Evolutionary conservation across 1,140 invertebrate species (phyloP).

Genomic region (Penaeus chinensis): DNA sequence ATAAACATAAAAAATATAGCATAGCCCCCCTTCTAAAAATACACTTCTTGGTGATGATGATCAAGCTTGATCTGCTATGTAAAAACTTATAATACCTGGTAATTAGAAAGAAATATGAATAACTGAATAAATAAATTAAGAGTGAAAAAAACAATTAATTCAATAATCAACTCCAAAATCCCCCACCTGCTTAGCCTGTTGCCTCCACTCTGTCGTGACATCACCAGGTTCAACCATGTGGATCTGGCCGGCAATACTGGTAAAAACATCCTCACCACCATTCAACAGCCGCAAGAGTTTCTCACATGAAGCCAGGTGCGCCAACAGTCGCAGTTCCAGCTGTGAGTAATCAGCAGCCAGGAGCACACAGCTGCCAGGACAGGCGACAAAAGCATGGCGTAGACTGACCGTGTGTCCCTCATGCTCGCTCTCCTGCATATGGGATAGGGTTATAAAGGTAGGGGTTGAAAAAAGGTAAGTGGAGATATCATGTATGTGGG

Average conservation of each 20-base stretch:
- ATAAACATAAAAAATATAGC: too few species aligned
- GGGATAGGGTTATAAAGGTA: too few species aligned
- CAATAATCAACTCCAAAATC: not conserved
- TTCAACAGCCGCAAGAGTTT: constrained; percentile 79
- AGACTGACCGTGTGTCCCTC: constrained; percentile 66
- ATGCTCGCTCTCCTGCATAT: not conserved
- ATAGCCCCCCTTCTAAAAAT: too few species aligned
- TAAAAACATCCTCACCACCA: constrained; percentile 84
- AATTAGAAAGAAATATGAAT: too few species aligned
- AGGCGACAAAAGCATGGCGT: constrained; percentile 65
- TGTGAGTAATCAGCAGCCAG: constrained; percentile 96
- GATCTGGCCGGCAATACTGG: constrained; percentile 80
- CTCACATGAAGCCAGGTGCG: constrained; percentile 88
- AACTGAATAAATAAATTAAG: not conserved
- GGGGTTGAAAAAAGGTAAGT: not conserved
- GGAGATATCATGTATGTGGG: not conserved
- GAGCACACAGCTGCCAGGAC: constrained; percentile 70
- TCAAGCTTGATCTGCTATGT: too few species aligned
- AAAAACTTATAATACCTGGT: too few species aligned
- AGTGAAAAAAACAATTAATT: not conserved
- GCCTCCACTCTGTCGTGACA: constrained; percentile 68
- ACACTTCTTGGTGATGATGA: too few species aligned
- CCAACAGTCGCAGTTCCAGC: constrained; percentile 91
- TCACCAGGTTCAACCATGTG: constrained; percentile 9
- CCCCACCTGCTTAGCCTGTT: constrained; percentile 70